phyloP scores from a whole-genome alignment of 2,888 invertebrate species.

The Clanis bilineata region DNA sequence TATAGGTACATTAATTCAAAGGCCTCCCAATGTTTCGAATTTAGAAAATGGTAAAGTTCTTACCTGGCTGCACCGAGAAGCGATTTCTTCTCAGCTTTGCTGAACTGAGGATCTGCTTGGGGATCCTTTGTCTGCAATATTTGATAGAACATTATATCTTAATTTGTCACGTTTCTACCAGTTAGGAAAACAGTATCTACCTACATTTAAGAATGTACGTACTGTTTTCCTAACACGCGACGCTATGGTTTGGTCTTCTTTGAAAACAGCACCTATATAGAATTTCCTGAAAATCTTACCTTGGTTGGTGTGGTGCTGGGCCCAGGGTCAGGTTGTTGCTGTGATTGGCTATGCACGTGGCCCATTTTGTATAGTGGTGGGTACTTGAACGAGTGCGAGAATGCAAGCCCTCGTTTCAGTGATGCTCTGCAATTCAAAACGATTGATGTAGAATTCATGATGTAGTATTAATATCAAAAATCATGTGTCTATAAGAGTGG shows the following conservation, averaged over 20 bases:
- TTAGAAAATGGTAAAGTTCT: neutral
- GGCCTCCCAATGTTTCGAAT: neutral
- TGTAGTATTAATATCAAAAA: no score
- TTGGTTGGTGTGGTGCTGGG: conserved; percentile 24
- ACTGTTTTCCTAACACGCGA: no score
- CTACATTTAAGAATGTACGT: no score
- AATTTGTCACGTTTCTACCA: no score
- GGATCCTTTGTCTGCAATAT: neutral
- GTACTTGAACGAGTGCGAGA: conserved; percentile 88
- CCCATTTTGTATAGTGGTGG: conserved; percentile 92
- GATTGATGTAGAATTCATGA: neutral
- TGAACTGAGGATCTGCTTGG: neutral
- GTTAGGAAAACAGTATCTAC: no score
- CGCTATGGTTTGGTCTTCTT: no score
- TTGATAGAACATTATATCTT: neutral
- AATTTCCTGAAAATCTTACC: neutral
- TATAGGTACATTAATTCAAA: neutral
- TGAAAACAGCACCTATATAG: no score
- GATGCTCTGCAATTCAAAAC: conserved; percentile 72
- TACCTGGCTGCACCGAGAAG: neutral
- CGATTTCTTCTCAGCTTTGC: neutral
- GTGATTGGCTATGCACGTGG: conserved; percentile 79
- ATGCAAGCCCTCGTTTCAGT: conserved; percentile 85
- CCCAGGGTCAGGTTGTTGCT: conserved; percentile 36
- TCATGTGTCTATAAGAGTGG: neutral